A percentile compares a stretch with the other conserved stretches of the same genome.
Conservation (phyloP, 2,797 vertebrate species). For the Austrolebias charrua region DNA sequence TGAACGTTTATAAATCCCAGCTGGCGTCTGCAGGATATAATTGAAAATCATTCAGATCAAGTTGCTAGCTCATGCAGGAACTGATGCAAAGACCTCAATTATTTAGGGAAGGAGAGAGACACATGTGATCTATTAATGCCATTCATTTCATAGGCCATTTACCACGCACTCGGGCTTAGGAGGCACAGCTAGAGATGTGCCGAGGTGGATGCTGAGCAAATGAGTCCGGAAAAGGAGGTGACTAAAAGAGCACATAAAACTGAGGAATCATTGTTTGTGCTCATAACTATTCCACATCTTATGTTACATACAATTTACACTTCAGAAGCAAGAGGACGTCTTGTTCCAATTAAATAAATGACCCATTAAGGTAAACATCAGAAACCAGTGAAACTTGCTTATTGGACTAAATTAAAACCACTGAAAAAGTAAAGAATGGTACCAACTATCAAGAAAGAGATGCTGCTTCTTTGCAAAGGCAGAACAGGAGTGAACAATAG, state of each 20-base stretch:
- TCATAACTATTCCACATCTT: conserved; percentile 62
- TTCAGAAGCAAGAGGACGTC: conserved; percentile 41
- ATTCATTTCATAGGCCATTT: conserved; percentile 80
- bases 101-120: conserved; percentile 69
- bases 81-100: conserved; percentile 65
- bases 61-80: conserved; percentile 34
- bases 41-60: conserved; percentile 37
- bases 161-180: conserved; percentile 28
- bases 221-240: conserved; percentile 32
- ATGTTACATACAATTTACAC: conserved; percentile 53
- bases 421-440: conserved; percentile 5
- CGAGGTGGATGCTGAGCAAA: conserved; percentile 37
- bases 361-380: conserved; percentile 45
- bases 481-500: conserved; percentile 24
- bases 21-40: conserved; percentile 12
- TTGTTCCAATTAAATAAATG: conserved; percentile 64
- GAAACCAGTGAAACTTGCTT: conserved; percentile 31
- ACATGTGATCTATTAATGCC: conserved; percentile 71
- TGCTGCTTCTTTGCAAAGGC: conserved; percentile 13
- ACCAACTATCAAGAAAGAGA: conserved; percentile 2
- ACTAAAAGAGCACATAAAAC: conserved; percentile 15
- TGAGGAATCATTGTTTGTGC: conserved; percentile 44
- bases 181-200: conserved; percentile 33
- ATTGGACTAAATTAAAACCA: conserved; percentile 53
- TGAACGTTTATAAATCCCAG: conserved; percentile 17